Conservation (phyloP, 2,888 invertebrate species). For the Phorcus lineatus region DNA sequence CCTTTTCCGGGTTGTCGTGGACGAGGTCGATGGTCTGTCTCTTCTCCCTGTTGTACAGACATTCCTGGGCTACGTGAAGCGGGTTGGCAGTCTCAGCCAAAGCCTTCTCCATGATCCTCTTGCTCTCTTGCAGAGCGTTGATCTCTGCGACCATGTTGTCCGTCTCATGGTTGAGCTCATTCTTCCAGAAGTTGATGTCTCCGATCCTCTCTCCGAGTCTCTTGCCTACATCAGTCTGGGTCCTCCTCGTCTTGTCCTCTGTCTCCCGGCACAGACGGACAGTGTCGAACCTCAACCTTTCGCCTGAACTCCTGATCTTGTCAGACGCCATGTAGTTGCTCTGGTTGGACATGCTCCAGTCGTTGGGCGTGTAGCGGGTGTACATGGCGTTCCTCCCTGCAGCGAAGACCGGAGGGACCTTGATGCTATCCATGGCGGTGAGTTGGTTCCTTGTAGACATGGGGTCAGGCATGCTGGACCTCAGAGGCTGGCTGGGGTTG, state of each 20-base stretch:
- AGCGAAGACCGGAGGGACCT: conserved; percentile 75
- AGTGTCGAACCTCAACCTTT: conserved; percentile 74
- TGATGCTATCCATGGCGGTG: conserved; percentile 72
- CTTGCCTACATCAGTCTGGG: conserved; percentile 86
- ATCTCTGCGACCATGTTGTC: conserved; percentile 90
- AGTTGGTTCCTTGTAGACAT: conserved; percentile 69
- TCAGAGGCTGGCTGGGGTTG: conserved; percentile 66
- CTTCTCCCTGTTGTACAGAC: conserved; percentile 92
- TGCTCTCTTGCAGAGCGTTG: conserved; percentile 83
- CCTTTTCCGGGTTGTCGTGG: conserved; percentile 91
- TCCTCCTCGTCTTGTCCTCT: conserved; percentile 75
- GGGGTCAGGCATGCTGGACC: conserved; percentile 71
- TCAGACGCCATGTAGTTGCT: conserved; percentile 89
- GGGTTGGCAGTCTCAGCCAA: conserved; percentile 90
- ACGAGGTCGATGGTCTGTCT: conserved; percentile 92
- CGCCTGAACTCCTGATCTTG: conserved; percentile 84
- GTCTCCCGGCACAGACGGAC: conserved; percentile 75
- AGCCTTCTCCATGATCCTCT: conserved; percentile 85
- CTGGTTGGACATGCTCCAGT: conserved; percentile 91
- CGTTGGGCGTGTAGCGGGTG: conserved; percentile 90
- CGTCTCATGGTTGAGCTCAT: conserved; percentile 87
- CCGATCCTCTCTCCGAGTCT: conserved; percentile 91
- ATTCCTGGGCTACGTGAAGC: conserved; percentile 93
- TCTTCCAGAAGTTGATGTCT: conserved; percentile 93
- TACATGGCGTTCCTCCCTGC: conserved; percentile 80